Conservation (phyloP, 1,140 invertebrate species). For the Rhopalosiphum padi region DNA sequence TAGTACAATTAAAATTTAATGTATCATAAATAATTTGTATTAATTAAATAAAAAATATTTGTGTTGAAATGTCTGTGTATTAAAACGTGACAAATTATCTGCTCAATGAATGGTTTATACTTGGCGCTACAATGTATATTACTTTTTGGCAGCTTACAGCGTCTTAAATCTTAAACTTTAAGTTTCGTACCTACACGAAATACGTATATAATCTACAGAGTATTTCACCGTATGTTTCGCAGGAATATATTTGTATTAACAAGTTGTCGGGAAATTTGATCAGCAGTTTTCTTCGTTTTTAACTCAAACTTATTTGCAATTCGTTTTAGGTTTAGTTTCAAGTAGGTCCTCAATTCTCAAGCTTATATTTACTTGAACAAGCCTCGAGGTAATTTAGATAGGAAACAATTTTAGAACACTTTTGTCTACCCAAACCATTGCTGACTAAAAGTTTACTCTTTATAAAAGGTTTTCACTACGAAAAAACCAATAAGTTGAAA, state of each 20-base stretch:
- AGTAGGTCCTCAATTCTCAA: not conserved
- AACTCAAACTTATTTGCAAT: conserved; percentile 32
- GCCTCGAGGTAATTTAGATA: not conserved
- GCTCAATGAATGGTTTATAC: not conserved
- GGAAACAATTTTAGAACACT: conserved; percentile 13
- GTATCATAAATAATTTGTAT: not conserved
- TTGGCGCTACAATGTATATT: not conserved
- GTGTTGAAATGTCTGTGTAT: not conserved
- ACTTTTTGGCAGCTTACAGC: not conserved
- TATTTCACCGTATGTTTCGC: not conserved
- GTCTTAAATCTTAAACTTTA: not conserved
- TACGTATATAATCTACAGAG: not conserved
- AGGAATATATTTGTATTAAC: not conserved
- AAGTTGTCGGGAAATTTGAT: not conserved
- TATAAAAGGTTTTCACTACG: conserved; percentile 27
- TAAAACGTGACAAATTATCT: not conserved
- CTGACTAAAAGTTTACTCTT: conserved; percentile 20
- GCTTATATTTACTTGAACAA: conserved; percentile 24
- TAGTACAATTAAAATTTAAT: not conserved
- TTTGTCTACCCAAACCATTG: not conserved
- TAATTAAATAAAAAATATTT: not conserved
- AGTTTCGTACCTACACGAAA: not conserved
- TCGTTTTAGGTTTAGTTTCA: conserved; percentile 7
- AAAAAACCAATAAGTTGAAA: conserved; percentile 29
- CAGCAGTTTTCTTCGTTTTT: not conserved